Conservation (phyloP, 2,888 invertebrate species). For the Hypomecis atomaria region DNA sequence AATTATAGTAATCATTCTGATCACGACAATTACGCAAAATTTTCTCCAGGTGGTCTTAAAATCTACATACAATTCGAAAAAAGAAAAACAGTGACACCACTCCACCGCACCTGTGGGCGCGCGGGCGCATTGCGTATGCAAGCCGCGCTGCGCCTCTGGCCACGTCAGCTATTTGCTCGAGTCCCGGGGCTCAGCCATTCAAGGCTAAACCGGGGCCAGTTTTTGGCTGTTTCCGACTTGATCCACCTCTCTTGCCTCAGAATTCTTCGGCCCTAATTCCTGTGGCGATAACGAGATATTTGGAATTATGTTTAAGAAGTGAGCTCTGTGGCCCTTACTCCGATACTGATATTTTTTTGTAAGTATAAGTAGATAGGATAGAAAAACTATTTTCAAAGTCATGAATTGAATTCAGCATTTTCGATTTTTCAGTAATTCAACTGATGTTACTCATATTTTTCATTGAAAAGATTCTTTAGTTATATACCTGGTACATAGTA, state of each 20-base stretch:
- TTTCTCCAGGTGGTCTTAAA: constrained; percentile 42
- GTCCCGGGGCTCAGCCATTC: constrained; percentile 84
- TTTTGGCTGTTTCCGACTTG: constrained; percentile 79
- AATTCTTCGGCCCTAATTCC: constrained; percentile 43
- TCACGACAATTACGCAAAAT: constrained; percentile 4
- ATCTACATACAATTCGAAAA: constrained; percentile 26
- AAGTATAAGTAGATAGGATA: too few relatives aligned
- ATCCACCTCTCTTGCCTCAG: constrained; percentile 59
- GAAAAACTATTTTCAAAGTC: too few relatives aligned
- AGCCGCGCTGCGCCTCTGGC: constrained; percentile 79
- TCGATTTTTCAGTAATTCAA: too few relatives aligned
- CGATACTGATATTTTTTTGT: background rate
- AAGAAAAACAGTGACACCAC: constrained; percentile 41
- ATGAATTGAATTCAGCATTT: too few relatives aligned
- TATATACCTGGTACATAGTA: too few relatives aligned
- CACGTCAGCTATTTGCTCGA: constrained; percentile 84
- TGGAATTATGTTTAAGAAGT: constrained; percentile 18
- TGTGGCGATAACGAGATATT: constrained; percentile 34
- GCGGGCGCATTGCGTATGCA: constrained; percentile 80
- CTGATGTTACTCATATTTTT: too few relatives aligned
- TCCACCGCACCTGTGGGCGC: constrained; percentile 54
- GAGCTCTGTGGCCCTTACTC: background rate
- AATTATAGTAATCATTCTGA: background rate
- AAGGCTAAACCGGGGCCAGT: constrained; percentile 83
- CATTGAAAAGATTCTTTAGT: too few relatives aligned